phyloP scores from a whole-genome alignment of 2,888 invertebrate species.

The Apamea anceps region DNA sequence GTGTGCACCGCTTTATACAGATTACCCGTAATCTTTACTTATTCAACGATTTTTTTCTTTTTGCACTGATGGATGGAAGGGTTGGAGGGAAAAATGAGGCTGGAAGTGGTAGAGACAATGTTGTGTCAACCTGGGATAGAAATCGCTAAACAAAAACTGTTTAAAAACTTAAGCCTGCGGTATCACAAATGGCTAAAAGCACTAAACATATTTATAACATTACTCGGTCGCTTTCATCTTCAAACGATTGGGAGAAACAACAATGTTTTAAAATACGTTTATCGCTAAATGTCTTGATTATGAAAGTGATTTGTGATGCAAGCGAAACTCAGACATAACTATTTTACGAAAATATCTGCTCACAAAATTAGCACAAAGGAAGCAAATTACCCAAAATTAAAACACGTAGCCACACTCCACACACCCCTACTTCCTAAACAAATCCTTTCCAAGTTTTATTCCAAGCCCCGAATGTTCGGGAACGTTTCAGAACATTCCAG shows the following conservation, averaged over 20 bases:
- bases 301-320: not conserved
- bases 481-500: conserved; percentile 51
- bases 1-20: conserved; percentile 34
- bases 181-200: not conserved
- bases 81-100: not conserved
- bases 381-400: conserved; percentile 2
- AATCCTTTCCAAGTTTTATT: conserved; percentile 47
- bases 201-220: not conserved
- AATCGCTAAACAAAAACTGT: not conserved
- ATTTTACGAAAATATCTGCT: not conserved
- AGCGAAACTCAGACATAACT: not conserved
- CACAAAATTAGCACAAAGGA: not conserved
- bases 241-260: not conserved
- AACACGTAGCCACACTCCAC: conserved; percentile 14
- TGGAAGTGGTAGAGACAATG: too few species aligned
- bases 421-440: conserved; percentile 38
- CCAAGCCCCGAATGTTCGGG: conserved; percentile 26
- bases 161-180: not conserved
- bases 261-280: not conserved
- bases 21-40: conserved; percentile 59
- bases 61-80: conserved; percentile 18
- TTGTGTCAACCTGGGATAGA: not conserved
- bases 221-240: not conserved
- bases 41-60: conserved; percentile 52
- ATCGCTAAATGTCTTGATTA: not conserved